Evolutionary conservation across 2,113 vertebrate species (phyloP).

Genomic region (Platanista minor): DNA sequence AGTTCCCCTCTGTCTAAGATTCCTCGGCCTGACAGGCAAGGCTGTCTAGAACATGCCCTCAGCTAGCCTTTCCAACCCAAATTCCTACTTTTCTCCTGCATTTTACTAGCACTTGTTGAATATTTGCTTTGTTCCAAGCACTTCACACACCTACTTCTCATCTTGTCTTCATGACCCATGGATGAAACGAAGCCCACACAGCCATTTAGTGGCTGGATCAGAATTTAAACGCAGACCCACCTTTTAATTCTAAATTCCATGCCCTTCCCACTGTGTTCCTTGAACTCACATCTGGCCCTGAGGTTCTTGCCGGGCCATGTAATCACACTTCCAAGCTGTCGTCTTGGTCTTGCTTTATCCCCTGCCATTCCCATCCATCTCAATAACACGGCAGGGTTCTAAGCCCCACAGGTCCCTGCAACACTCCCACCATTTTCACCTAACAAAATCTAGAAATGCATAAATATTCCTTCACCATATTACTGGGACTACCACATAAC

Average conservation of each 20-base stretch:
- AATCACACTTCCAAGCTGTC: neutral
- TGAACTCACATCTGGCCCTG: neutral
- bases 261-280: neutral
- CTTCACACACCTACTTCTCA: neutral
- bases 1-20: neutral
- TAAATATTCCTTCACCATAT: neutral
- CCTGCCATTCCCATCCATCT: neutral
- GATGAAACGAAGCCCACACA: neutral
- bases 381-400: neutral
- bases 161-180: neutral
- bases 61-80: neutral
- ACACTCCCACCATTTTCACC: neutral
- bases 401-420: too few relatives aligned
- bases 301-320: neutral
- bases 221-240: neutral
- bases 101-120: neutral
- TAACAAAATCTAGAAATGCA: neutral
- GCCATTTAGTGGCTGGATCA: neutral
- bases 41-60: neutral
- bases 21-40: neutral
- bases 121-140: neutral
- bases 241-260: neutral
- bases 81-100: neutral
- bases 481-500: neutral
- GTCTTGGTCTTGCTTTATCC: neutral